phyloP scores from a whole-genome alignment of 2,888 invertebrate genomes.

The Tenthredo distinguenda region DNA sequence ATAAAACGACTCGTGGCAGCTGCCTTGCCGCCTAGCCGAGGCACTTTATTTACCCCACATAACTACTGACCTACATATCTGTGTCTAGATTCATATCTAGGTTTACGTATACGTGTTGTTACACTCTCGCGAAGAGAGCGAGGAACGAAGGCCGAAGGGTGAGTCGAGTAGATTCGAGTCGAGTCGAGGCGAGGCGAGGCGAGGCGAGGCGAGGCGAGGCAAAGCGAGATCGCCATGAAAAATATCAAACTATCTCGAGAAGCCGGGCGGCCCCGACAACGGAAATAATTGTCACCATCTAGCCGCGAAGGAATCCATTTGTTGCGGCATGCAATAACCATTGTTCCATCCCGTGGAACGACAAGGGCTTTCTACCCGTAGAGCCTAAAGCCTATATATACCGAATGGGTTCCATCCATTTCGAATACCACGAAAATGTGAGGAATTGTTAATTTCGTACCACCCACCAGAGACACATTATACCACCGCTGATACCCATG shows the following conservation, averaged over 20 bases:
- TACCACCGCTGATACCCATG: slow-evolving; percentile 8
- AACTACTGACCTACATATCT: slow-evolving; percentile 61
- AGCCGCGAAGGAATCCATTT: slow-evolving; percentile 36
- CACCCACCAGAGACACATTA: slow-evolving; percentile 9
- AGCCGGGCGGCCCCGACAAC: neutral
- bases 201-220: neutral
- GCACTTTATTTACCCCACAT: slow-evolving; percentile 53
- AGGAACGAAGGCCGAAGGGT: neutral
- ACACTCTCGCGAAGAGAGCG: neutral
- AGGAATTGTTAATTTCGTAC: slow-evolving; percentile 69
- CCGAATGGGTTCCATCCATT: slow-evolving; percentile 48
- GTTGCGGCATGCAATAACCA: slow-evolving; percentile 47
- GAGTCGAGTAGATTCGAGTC: neutral
- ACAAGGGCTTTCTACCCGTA: slow-evolving; percentile 28
- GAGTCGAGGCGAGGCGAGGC: neutral
- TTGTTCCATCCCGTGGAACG: slow-evolving; percentile 42
- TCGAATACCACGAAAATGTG: slow-evolving; percentile 67
- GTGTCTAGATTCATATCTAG: slow-evolving; percentile 10
- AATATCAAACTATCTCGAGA: slow-evolving; percentile 42
- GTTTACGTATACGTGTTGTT: neutral
- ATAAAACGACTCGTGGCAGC: slow-evolving; percentile 56
- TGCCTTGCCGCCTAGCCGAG: slow-evolving; percentile 54
- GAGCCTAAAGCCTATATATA: slow-evolving; percentile 30
- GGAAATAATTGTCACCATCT: slow-evolving; percentile 48
- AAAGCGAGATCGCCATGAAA: slow-evolving; percentile 22